A percentile compares a stretch with the other conserved stretches of the same genome.
phyloP scores from a whole-genome alignment of 2,113 vertebrate genomes.

The Ophthalmolycus amberensis region DNA sequence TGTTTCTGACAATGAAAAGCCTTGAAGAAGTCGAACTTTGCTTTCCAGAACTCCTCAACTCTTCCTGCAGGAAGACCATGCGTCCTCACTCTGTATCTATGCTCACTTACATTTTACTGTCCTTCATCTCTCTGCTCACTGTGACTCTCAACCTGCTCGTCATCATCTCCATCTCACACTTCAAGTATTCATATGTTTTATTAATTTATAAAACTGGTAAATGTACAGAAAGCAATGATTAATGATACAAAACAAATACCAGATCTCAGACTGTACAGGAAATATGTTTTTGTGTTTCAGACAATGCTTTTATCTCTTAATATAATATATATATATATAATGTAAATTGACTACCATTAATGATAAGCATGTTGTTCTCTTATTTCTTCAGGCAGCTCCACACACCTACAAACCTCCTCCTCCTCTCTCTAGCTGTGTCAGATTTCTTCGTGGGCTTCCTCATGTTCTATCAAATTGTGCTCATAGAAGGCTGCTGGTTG shows the following conservation, averaged over 20 bases:
- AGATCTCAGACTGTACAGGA: no score
- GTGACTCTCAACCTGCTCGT: constrained; percentile 14
- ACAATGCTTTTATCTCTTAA: no score
- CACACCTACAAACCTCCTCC: constrained; percentile 38
- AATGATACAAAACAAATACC: no score
- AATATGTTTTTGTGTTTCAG: no score
- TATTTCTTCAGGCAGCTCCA: constrained; percentile 1
- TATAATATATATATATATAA: background rate
- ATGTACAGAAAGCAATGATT: no score
- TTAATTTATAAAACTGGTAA: background rate
- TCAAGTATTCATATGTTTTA: background rate
- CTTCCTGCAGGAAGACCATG: no score
- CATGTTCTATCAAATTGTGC: background rate
- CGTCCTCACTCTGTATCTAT: no score
- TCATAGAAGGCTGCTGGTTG: no score
- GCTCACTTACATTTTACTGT: no score
- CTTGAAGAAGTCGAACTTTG: no score
- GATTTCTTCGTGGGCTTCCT: background rate
- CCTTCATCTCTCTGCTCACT: background rate
- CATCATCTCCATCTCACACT: constrained; percentile 36
- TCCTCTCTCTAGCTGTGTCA: constrained; percentile 48
- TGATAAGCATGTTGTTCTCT: background rate
- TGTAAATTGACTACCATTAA: background rate
- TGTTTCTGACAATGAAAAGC: no score
- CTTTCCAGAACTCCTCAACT: no score